Evolutionary conservation across 2,888 invertebrate genomes (phyloP).

Genomic region (Himalopsyche tibetana): DNA sequence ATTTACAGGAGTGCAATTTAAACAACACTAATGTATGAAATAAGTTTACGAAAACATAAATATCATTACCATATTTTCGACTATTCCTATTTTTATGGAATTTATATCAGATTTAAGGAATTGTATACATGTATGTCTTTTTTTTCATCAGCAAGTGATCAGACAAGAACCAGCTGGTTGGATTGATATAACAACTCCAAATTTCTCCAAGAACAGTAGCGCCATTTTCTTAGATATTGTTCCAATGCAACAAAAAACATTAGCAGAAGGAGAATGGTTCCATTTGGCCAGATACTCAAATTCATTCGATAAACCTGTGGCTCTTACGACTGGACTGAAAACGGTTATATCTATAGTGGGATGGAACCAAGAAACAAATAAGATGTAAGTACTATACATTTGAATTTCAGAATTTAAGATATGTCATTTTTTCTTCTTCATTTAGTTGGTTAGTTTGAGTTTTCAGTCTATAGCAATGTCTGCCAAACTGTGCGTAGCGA

Average conservation of each 20-base stretch:
- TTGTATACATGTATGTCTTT: too few species aligned
- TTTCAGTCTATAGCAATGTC: too few species aligned
- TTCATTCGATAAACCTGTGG: neutral
- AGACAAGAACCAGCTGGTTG: constrained; percentile 82
- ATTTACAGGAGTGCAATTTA: too few species aligned
- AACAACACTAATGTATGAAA: too few species aligned
- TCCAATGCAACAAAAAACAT: constrained; percentile 67
- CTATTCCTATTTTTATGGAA: too few species aligned
- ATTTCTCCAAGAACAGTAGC: constrained; percentile 75
- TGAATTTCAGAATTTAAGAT: too few species aligned
- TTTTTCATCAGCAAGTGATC: constrained; percentile 71
- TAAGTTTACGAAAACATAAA: too few species aligned
- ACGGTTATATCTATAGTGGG: constrained; percentile 79
- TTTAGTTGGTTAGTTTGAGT: too few species aligned
- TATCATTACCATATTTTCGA: too few species aligned
- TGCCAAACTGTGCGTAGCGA: too few species aligned
- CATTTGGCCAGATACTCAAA: constrained; percentile 71
- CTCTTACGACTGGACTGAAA: constrained; percentile 77
- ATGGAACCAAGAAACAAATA: constrained; percentile 78
- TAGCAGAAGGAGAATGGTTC: constrained; percentile 71
- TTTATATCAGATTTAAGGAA: too few species aligned
- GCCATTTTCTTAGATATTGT: constrained; percentile 73
- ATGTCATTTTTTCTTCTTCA: too few species aligned
- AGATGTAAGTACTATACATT: constrained; percentile 73
- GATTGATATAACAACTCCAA: constrained; percentile 80